Evolutionary conservation across 2,797 vertebrate genomes (phyloP).

Genomic region (Spinus olivaceus): DNA sequence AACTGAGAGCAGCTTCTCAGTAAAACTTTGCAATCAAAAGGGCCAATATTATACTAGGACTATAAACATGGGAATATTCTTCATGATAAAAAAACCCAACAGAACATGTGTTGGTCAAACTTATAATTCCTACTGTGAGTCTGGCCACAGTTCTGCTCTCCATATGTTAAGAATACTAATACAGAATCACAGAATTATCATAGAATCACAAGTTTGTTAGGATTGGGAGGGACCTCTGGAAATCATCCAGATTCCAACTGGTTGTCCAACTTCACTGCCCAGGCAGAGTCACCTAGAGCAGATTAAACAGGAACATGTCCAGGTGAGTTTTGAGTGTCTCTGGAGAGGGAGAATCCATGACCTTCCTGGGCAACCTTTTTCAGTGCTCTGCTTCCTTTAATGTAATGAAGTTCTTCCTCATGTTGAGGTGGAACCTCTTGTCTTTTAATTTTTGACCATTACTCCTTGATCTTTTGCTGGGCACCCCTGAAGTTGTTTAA

Average conservation of each 20-base stretch:
- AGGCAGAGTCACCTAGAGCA: not conserved
- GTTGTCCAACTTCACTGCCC: not conserved
- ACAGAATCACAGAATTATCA: not conserved
- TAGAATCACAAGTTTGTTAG: not conserved
- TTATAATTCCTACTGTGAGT: not conserved
- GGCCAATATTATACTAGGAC: not conserved
- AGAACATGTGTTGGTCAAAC: not conserved
- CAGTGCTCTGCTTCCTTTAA: no score
- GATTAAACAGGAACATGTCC: not conserved
- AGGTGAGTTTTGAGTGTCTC: not conserved
- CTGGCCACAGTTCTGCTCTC: not conserved
- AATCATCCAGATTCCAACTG: not conserved
- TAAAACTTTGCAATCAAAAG: not conserved
- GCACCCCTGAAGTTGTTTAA: not conserved
- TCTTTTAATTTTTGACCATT: not conserved
- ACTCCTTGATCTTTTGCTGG: not conserved
- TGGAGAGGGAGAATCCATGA: not conserved
- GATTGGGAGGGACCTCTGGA: not conserved
- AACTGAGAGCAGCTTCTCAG: not conserved
- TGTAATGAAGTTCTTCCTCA: not conserved
- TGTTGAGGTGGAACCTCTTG: not conserved
- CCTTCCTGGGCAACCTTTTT: not conserved
- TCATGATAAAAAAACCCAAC: not conserved
- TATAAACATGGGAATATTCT: not conserved
- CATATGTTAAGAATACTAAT: not conserved